A percentile compares a stretch with the other conserved stretches of the same genome.
Evolutionary conservation across 2,888 invertebrate species (phyloP).

Genomic region (Tinea semifulvella): DNA sequence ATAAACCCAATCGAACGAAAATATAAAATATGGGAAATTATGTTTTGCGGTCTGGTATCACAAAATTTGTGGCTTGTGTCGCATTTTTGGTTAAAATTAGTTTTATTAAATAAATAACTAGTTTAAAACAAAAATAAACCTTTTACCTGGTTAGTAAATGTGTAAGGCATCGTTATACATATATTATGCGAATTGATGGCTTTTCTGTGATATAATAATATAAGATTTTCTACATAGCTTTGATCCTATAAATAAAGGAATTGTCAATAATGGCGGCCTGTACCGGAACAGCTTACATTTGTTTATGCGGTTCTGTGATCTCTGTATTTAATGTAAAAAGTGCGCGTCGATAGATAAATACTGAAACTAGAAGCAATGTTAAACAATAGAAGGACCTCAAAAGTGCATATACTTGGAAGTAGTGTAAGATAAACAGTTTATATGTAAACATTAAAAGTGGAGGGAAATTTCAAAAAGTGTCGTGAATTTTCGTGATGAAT

Average conservation of each 20-base stretch:
- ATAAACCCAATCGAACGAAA: too few species aligned
- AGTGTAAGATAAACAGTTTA: background rate
- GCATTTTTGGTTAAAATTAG: background rate
- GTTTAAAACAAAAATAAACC: background rate
- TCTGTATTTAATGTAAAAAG: conserved; percentile 2
- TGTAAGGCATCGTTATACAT: background rate
- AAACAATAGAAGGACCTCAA: background rate
- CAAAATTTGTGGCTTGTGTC: background rate
- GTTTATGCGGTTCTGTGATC: background rate
- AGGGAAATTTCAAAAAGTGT: too few species aligned
- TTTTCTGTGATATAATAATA: background rate
- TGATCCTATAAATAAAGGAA: background rate
- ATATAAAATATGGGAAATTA: background rate
- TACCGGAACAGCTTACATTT: background rate
- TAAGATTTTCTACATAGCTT: background rate
- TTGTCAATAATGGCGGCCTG: background rate
- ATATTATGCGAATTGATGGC: background rate
- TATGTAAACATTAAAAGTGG: background rate
- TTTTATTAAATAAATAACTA: background rate
- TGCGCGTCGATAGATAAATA: background rate
- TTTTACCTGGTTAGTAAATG: background rate
- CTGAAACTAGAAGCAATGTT: background rate
- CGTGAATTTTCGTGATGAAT: conserved; percentile 1
- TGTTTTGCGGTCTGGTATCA: background rate
- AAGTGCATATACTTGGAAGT: background rate